A percentile compares a stretch with the other conserved stretches of the same genome.
These are phyloP conservation scores for Notechis scutatus DNA, from an alignment of 2,113 vertebrate genomes.

Conservation along the genomic window DNA sequence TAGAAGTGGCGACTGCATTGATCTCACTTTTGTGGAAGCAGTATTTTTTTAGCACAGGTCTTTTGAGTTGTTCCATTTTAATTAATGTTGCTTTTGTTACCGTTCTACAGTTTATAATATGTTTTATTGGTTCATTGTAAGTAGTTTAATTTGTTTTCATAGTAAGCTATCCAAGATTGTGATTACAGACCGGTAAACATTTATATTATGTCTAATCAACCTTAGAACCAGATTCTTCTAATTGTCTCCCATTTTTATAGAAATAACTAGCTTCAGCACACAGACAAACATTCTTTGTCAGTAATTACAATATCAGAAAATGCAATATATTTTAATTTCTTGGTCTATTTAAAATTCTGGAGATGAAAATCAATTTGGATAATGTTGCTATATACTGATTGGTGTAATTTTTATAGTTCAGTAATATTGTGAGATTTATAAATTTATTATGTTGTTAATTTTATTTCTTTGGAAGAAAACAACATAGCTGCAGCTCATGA, in stretches of 20 bases:
- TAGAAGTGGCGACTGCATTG: not conserved
- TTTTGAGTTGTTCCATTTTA: not conserved
- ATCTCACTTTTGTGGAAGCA: not conserved
- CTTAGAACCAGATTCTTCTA: not conserved
- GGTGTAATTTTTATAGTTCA: not conserved
- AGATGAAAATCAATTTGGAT: constrained; percentile 1
- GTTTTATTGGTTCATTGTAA: not conserved
- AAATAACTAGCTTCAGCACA: not conserved
- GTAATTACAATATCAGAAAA: not conserved
- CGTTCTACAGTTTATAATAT: not conserved
- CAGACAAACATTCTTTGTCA: not conserved
- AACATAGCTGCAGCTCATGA: constrained; percentile 93
- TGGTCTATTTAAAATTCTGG: not conserved
- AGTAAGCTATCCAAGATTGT: not conserved
- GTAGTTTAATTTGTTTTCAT: not conserved
- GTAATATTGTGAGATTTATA: not conserved
- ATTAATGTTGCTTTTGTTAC: not conserved
- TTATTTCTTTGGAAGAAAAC: constrained; percentile 73
- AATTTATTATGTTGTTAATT: constrained; percentile 19
- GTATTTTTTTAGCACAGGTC: not conserved
- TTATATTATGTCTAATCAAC: not conserved
- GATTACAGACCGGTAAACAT: not conserved
- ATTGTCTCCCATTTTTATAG: not conserved
- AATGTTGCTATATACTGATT: not conserved
- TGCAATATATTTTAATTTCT: not conserved